Evolutionary conservation across 2,888 invertebrate genomes (phyloP), one percentile per base, ranked within the genome.

Genomic region (Pedicia rivosa): DNA sequence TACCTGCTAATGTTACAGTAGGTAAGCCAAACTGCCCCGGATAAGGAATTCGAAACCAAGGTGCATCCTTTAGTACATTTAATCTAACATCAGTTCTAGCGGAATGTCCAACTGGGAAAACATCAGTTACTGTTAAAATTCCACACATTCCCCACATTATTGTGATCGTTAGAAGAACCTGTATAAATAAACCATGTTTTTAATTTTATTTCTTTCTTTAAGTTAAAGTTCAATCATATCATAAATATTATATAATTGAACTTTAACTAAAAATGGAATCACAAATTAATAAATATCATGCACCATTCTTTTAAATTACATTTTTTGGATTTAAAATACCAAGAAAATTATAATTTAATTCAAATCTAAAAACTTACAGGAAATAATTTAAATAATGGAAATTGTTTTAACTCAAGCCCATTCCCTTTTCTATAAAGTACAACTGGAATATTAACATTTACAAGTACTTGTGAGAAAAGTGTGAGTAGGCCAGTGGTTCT

Each of bases 21-120:
- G 83, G 82, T 16, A 55, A 42, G 1, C 83, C 83, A 75, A 82
- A 83, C 53, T 82, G 87, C 30, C 83, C 79, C 44, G 86, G 84
- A 59, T 83, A 83, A 1, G 84, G 82, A 10, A 86, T 50, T 17
- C 81, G 65, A 52, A 86, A 78, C 84, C 84, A 86, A 0, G 78
- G 74, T 2, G 82, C 75, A 46, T 75, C 71, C n/a, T 66, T 60
- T 13, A 86, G 63, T 36, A 82, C 75, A 43, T 69, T 67, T 3
- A 76, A 50, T 48, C 79, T 78, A 7, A 70, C 68, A 52, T 86
- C 84, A 0, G 82, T 78, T 40, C 84, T 64, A 1, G 78, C 81
- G 0, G 75, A 71, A 55, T 81, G 78, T 0, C 71, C 72, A 1
- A 57, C 56, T 1, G 72, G 69, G 13, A 84, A 65, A n/a, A 70